Base-by-base conservation (phyloP, 1,140 invertebrate species). In the Asobara japonica region DNA sequence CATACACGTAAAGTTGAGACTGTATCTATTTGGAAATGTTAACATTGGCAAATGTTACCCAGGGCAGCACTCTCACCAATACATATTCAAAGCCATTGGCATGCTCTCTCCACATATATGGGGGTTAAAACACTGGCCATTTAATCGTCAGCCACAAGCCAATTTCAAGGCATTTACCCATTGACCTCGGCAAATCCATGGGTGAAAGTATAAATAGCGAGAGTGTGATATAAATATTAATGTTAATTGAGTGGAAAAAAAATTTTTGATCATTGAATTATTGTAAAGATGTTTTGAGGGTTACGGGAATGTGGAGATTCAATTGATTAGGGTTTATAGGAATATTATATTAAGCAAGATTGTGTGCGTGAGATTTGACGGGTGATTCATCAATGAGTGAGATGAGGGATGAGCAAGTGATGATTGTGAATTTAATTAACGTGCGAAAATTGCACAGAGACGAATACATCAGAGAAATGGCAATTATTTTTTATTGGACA, bases 201-300 rank as follows among this genome's bases (percentile, higher is more conserved):
- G 60, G 29, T 29, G 66, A 69, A 69, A 69, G 66, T 69, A 69
- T 69, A 69, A 56, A 68, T 56, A 56, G 65, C 22, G 66, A 27
- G 48, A 16, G 45, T 56, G 66, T 56, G 45, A 69, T 69, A 69
- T 69, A 69, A 60, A 68, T 68, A 68, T 68, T 51, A 69, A 56
- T 69, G 29, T 69, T 56, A 48, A 56, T 48, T 36, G 25, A 60
- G 8, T 66, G 38, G 8, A 69, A 29, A 16, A 16, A 33, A 16
- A 16, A 33, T 31, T 45, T 45, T 45, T 56, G 51, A 56, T 25
- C 25, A 22, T 56, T 56, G 18, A 25, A 56, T 18, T 2, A 25
- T 25, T 22, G 20, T 56, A 56, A 51, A 51, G 45, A 36, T 36
- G 31, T 36, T 36, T 36, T 36, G 11, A 36, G 31, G 11, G 11